These are phyloP conservation scores for Acanthopagrus latus DNA, from an alignment of 2,797 vertebrate genomes.

Conservation along the genomic window DNA sequence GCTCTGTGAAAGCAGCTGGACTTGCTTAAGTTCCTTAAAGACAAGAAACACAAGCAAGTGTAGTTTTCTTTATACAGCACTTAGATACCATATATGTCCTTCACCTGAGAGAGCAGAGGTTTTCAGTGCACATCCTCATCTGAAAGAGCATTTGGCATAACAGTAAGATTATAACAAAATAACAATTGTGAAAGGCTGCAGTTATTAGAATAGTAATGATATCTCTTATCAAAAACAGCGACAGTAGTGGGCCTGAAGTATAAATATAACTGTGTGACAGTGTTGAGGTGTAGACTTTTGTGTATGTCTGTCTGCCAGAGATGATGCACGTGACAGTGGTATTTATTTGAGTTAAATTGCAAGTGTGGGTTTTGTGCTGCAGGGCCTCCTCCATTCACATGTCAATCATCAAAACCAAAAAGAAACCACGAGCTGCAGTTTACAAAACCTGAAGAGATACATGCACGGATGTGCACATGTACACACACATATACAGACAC, in stretches of 20 bases:
- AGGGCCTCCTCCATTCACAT: slow-evolving; percentile 34
- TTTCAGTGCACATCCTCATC: background rate
- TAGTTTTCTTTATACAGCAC: no score
- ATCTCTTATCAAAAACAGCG: slow-evolving; percentile 9
- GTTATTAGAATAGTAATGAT: slow-evolving; percentile 1
- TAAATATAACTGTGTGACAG: background rate
- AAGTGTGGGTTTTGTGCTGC: slow-evolving; percentile 35
- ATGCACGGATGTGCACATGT: background rate
- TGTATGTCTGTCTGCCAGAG: background rate
- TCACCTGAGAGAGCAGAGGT: background rate
- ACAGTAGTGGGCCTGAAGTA: background rate
- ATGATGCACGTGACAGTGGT: slow-evolving; percentile 24
- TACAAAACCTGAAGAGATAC: slow-evolving; percentile 18
- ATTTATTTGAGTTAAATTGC: slow-evolving; percentile 44
- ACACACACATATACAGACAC: background rate
- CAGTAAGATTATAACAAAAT: slow-evolving; percentile 1
- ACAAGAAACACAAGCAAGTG: no score
- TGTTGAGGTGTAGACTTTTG: background rate
- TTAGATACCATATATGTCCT: background rate
- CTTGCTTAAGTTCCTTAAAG: no score
- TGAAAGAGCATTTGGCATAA: rapidly evolving
- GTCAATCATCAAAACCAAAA: slow-evolving; percentile 59
- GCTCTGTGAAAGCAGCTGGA: no score
- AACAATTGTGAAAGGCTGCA: background rate
- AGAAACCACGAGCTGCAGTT: slow-evolving; percentile 33